Conservation (phyloP, 1,140 invertebrate genomes). For the Trypoxylus dichotomus region DNA sequence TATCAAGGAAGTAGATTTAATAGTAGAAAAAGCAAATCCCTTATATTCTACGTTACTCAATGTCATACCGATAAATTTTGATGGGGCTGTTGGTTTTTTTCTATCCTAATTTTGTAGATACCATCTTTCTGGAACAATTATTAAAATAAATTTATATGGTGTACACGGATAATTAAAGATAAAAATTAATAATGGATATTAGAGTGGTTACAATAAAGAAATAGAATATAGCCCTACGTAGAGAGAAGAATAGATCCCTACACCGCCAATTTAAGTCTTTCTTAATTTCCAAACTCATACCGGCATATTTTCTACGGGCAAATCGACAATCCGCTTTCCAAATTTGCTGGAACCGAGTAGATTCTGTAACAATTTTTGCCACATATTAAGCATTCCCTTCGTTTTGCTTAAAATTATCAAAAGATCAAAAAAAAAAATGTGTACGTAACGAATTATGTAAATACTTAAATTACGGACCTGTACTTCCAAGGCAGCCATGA, state of each 20-base stretch:
- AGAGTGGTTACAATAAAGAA: not conserved
- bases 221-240: not conserved
- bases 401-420: no score
- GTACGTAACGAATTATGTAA: no score
- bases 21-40: not conserved
- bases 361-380: constrained; percentile 12
- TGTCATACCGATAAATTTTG: constrained; percentile 20
- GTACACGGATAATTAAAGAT: not conserved
- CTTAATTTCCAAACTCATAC: constrained; percentile 10
- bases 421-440: no score
- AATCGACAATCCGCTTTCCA: not conserved
- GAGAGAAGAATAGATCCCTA: not conserved
- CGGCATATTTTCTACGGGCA: not conserved
- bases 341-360: not conserved
- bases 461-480: no score
- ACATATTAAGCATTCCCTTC: not conserved
- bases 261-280: not conserved
- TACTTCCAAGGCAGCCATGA: no score
- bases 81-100: not conserved
- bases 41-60: constrained; percentile 5
- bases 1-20: not conserved
- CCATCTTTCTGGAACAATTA: constrained; percentile 21
- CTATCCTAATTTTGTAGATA: constrained; percentile 21
- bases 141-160: not conserved
- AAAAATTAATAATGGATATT: no score